Base-by-base conservation (phyloP, 2,888 invertebrate species). In the Allygus modestus region DNA sequence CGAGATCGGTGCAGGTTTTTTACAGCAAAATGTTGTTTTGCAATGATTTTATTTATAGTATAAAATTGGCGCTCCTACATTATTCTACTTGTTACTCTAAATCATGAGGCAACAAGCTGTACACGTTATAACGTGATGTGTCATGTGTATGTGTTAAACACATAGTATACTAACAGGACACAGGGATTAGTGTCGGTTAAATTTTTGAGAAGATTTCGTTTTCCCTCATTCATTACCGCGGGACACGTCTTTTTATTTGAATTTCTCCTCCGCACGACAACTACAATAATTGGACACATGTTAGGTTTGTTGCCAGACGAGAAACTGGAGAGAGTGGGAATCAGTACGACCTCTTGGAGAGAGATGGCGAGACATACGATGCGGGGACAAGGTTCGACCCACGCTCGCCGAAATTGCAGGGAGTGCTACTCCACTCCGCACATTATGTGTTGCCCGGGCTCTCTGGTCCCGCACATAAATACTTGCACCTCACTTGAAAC, bases 231-330 rank as follows among this genome's bases (percentile, higher is more conserved):
- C 20, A 2, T 54, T n/a, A n/a, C n/a, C n/a, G n/a, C n/a, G n/a
- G n/a, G n/a, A n/a, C 23, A 23, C 23, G 23, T 2, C 20, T 23
- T 54, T 54, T 54, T 54, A 23, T 54, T 54, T 54, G 11, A 54
- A 54, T 54, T 54, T 54, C 54, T 23, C 54, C 54, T 54, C 51
- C 51, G 51, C 54, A 54, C 54, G 54, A 41, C 75, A 28, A 5
- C 7, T 65, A 65, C 65, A 65, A 31, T 65, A 65, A 65, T 65
- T 65, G 65, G 65, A 65, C 65, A 65, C 31, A 31, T 65, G 65
- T 65, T 20, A 20, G 65, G 65, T 28, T 31, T 65, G 65, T 65
- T 31, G 65, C 28, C 58, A 58, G 37, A 37, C 37, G 9, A 37
- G 37, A 37, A 37, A 4, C 37, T 7, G 37, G 26, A 23, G 46